Percentiles rank a stretch among this genome's conserved stretches.
Evolutionary conservation across 2,888 invertebrate species (phyloP).

Genomic region (Lepetodrilus schrolli): DNA sequence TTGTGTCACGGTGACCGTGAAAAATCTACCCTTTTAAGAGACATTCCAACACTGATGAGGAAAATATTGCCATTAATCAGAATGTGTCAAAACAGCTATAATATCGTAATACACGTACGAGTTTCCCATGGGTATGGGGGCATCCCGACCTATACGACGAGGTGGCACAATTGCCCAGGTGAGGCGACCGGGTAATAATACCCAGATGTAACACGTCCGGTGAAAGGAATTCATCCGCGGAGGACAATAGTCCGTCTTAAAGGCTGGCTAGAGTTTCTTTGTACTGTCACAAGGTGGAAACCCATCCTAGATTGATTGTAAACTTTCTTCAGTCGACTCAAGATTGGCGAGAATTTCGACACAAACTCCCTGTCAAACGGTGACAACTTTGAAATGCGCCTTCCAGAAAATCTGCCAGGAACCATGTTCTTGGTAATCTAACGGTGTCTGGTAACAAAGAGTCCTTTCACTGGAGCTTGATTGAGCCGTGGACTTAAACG

Average conservation of each 20-base stretch:
- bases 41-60: background rate
- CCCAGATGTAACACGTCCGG: background rate
- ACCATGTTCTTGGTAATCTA: background rate
- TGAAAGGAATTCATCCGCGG: background rate
- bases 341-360: background rate
- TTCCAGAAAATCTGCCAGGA: constrained; percentile 13
- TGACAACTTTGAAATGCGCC: constrained; percentile 19
- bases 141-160: background rate
- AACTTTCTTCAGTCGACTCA: background rate
- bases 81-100: background rate
- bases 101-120: background rate
- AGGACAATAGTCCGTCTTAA: constrained; percentile 16
- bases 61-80: background rate
- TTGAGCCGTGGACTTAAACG: background rate
- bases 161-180: background rate
- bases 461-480: constrained; percentile 1
- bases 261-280: background rate
- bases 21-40: too few species aligned
- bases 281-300: constrained; percentile 7
- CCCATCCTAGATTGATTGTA: constrained; percentile 6
- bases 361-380: background rate
- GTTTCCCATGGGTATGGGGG: background rate
- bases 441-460: constrained; percentile 15
- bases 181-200: background rate
- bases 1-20: too few species aligned